Conservation (phyloP, 2,797 vertebrate species). For the Cirrhinus molitorella region DNA sequence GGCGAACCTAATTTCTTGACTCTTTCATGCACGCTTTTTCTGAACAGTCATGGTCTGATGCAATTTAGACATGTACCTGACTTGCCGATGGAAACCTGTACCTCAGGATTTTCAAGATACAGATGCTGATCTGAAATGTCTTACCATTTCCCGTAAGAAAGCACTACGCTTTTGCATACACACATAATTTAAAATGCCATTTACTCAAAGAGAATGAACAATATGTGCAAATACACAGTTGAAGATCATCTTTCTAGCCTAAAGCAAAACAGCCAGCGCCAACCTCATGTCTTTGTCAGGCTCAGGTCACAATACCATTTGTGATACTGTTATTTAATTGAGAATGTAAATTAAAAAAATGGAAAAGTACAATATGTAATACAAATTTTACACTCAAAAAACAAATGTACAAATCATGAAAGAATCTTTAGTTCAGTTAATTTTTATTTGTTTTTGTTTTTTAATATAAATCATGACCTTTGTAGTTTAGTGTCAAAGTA, state of each 20-base stretch:
- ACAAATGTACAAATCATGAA: too few relatives aligned
- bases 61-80: conserved; percentile 2
- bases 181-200: neutral
- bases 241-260: neutral
- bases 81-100: conserved; percentile 12
- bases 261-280: neutral
- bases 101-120: conserved; percentile 30
- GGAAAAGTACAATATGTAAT: neutral
- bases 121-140: conserved; percentile 1
- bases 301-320: neutral
- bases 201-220: neutral
- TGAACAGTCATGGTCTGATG: neutral
- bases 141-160: neutral
- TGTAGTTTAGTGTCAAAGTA: too few relatives aligned
- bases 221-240: neutral
- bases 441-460: too few relatives aligned
- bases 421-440: too few relatives aligned
- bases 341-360: neutral
- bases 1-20: neutral
- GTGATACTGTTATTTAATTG: neutral
- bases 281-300: neutral
- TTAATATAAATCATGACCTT: too few relatives aligned
- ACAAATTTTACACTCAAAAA: neutral
- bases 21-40: neutral
- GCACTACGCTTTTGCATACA: neutral